Percentiles rank a stretch among this genome's conserved stretches.
Conservation (phyloP, 30 jellyfish, hydroid and myxozoan genomes). For the Cassiopea xamachana region DNA sequence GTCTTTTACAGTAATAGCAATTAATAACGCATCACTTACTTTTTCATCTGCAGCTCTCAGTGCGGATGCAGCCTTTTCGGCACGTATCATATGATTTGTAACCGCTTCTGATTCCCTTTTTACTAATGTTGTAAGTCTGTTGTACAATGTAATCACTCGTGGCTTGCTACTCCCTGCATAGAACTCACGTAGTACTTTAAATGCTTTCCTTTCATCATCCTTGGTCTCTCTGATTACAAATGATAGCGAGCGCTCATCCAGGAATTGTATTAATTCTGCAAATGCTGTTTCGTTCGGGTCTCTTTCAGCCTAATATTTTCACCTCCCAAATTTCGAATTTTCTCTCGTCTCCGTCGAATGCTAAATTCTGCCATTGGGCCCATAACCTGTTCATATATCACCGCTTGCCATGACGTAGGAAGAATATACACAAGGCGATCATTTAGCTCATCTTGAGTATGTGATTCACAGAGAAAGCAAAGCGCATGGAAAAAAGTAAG, state of each 20-base stretch:
- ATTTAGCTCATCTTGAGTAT: neutral
- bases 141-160: neutral
- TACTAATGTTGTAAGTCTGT: neutral
- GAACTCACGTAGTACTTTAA: neutral
- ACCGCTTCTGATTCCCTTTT: neutral
- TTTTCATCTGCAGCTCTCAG: neutral
- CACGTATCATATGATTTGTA: neutral
- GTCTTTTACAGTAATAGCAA: neutral
- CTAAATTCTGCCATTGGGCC: slow-evolving; percentile 81
- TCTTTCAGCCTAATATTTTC: slow-evolving; percentile 59
- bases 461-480: neutral
- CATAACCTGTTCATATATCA: slow-evolving; percentile 67
- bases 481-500: no score
- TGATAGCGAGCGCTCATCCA: slow-evolving; percentile 64
- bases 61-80: neutral
- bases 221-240: slow-evolving; percentile 61
- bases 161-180: neutral
- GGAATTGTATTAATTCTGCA: slow-evolving; percentile 71
- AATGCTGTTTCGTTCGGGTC: slow-evolving; percentile 66
- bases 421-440: neutral
- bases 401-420: slow-evolving; percentile 41
- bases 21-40: neutral
- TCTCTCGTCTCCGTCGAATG: slow-evolving; percentile 75
- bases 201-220: slow-evolving; percentile 67
- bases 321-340: slow-evolving; percentile 70